Conservation (phyloP, 2,888 invertebrate genomes). For the Monoplex corrugatus region DNA sequence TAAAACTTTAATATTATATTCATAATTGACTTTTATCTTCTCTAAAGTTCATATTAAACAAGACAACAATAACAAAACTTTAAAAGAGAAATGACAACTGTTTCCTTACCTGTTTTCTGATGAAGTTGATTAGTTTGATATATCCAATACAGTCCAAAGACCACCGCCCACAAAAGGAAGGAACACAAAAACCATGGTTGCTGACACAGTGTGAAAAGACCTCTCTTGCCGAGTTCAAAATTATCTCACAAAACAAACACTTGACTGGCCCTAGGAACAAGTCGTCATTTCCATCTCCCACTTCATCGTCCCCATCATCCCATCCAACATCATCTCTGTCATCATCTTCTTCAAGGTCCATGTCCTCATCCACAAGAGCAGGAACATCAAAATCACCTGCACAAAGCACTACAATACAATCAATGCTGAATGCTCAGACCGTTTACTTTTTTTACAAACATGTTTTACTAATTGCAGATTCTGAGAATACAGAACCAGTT, state of each 20-base stretch:
- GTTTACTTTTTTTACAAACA: no score
- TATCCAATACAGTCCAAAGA: constrained; percentile 76
- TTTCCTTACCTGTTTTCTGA: constrained; percentile 72
- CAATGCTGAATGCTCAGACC: neutral
- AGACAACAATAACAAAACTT: neutral
- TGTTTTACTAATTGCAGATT: no score
- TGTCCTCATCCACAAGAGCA: constrained; percentile 36
- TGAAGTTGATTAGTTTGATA: constrained; percentile 79
- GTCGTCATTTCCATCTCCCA: constrained; percentile 59
- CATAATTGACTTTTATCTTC: neutral
- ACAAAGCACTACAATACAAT: neutral
- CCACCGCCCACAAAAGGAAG: constrained; percentile 58
- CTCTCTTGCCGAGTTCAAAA: constrained; percentile 59
- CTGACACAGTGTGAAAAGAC: constrained; percentile 66
- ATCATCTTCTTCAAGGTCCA: constrained; percentile 55
- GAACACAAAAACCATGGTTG: constrained; percentile 68
- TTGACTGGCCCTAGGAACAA: constrained; percentile 60
- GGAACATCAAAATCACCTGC: constrained; percentile 46
- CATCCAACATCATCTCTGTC: constrained; percentile 51
- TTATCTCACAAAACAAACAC: constrained; percentile 70
- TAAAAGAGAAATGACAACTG: neutral
- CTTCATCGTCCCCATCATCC: constrained; percentile 61
- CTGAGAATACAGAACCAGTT: no score
- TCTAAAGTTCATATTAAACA: neutral
- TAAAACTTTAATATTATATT: no score